These are phyloP conservation scores for Microcebus ravelobensis DNA, from an alignment of 2,113 vertebrate genomes.

Conservation along the genomic window DNA sequence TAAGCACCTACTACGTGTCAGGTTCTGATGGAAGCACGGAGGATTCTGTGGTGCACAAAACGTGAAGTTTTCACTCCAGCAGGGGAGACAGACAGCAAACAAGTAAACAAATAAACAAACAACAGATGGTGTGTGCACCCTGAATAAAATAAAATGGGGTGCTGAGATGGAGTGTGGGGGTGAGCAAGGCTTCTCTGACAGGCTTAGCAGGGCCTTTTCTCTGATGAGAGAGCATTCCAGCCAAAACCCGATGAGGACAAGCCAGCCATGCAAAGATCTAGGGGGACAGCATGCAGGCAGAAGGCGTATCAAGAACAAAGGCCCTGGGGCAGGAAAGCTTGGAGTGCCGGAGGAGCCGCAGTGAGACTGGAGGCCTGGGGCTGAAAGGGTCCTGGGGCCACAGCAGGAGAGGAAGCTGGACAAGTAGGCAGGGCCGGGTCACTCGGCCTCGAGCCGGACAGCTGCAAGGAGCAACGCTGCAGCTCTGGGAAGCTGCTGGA, in stretches of 20 bases:
- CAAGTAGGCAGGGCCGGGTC: background rate
- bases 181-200: background rate
- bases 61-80: background rate
- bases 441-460: background rate
- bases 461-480: background rate
- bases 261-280: background rate
- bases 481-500: background rate
- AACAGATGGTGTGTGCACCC: background rate
- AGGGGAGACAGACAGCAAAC: background rate
- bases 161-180: too few relatives aligned
- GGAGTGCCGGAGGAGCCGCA: background rate
- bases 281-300: background rate
- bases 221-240: background rate
- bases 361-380: background rate
- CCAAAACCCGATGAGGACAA: background rate
- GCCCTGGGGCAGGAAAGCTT: background rate
- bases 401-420: background rate
- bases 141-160: background rate
- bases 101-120: background rate
- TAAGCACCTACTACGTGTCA: background rate
- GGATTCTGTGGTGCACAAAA: background rate
- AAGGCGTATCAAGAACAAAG: background rate
- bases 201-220: background rate
- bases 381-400: fast-evolving
- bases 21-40: background rate